Percentiles rank a stretch among this genome's conserved stretches.
These are phyloP conservation scores for Argentina silus DNA, from an alignment of 2,797 vertebrate species.

Conservation along the genomic window DNA sequence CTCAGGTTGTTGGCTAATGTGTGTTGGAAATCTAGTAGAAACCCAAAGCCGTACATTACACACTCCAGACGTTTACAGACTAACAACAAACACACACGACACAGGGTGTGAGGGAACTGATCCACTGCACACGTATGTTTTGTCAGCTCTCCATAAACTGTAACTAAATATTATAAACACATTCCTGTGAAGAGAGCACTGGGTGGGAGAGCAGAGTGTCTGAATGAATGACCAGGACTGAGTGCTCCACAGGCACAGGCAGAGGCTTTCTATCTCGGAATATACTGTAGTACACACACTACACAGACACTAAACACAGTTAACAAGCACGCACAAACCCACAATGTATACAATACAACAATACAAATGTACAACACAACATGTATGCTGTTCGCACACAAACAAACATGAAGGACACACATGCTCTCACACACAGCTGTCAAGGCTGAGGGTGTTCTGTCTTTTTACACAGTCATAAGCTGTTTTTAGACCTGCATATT, in stretches of 20 bases:
- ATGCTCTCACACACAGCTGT: conserved; percentile 47
- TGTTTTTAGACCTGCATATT: conserved; percentile 75
- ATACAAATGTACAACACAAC: conserved; percentile 18
- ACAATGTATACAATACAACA: conserved; percentile 19
- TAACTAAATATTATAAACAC: conserved; percentile 74
- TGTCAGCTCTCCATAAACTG: conserved; percentile 64
- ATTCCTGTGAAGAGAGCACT: conserved; percentile 51
- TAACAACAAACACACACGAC: conserved; percentile 46
- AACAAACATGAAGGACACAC: conserved; percentile 33
- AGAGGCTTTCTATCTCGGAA: conserved; percentile 15
- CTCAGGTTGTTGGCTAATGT: background rate
- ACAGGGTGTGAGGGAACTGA: conserved; percentile 44
- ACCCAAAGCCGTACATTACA: conserved; percentile 48
- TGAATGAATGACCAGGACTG: conserved; percentile 51
- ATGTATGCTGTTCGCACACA: background rate
- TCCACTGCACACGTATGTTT: conserved; percentile 51
- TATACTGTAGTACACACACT: conserved; percentile 16
- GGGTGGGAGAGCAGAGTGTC: conserved; percentile 37
- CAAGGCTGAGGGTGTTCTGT: conserved; percentile 54
- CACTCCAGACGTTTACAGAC: conserved; percentile 57
- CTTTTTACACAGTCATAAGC: conserved; percentile 68
- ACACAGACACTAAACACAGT: background rate
- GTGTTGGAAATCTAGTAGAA: conserved; percentile 37
- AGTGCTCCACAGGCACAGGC: conserved; percentile 26
- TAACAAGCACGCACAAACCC: conserved; percentile 25